Percentiles rank a stretch among this genome's conserved stretches.
Evolutionary conservation across 2,113 vertebrate genomes (phyloP).

Genomic region (Miniopterus natalensis): DNA sequence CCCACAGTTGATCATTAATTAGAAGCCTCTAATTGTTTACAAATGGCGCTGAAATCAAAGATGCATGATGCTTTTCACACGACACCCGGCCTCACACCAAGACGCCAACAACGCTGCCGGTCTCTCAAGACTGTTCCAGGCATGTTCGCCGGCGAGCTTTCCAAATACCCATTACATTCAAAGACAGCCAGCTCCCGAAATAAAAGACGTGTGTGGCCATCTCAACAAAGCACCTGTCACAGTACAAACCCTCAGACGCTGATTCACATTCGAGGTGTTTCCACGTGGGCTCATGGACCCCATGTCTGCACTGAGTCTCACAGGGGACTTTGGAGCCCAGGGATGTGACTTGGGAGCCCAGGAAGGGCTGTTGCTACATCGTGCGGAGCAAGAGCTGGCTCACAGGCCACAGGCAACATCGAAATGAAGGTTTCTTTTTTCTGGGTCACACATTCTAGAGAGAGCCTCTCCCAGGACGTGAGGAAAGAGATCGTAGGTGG

Average conservation of each 20-base stretch:
- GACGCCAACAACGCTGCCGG: neutral
- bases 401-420: accelerated
- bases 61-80: neutral
- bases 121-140: neutral
- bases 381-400: neutral
- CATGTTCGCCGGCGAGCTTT: accelerated
- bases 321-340: accelerated
- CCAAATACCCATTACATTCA: accelerated
- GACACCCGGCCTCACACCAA: neutral
- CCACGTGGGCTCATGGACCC: accelerated
- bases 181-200: neutral
- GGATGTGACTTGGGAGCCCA: neutral
- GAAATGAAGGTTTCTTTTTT: neutral
- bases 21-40: neutral
- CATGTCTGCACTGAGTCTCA: accelerated
- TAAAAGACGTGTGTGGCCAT: neutral
- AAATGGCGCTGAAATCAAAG: neutral
- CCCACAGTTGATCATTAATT: too few species aligned
- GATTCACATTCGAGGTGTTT: accelerated
- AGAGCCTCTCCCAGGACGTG: neutral
- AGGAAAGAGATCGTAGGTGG: neutral
- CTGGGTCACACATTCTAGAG: constrained; percentile 21
- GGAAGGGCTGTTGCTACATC: neutral
- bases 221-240: accelerated
- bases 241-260: too few species aligned